These are phyloP conservation scores for Eubasilissa splendida DNA, from an alignment of 2,888 invertebrate species.

Conservation along the genomic window DNA sequence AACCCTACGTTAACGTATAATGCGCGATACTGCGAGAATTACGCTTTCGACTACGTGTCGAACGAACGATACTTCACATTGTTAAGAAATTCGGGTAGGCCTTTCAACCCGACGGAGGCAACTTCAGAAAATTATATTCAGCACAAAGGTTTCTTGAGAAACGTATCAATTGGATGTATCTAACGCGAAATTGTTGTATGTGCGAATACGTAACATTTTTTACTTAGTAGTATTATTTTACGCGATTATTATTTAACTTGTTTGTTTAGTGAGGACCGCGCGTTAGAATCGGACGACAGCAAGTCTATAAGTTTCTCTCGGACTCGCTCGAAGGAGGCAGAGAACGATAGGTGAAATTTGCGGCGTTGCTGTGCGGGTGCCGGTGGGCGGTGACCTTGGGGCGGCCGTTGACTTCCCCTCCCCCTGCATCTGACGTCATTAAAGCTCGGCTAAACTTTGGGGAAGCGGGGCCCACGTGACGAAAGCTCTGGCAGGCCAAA, in stretches of 20 bases:
- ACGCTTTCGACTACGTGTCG: background rate
- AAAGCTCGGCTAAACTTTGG: constrained; percentile 10
- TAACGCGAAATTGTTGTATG: too few species aligned
- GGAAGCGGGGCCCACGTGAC: background rate
- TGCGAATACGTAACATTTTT: background rate
- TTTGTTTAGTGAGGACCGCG: constrained; percentile 16
- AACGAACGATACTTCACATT: background rate
- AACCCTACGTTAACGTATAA: background rate
- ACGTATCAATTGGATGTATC: too few species aligned
- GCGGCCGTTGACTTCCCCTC: constrained; percentile 34
- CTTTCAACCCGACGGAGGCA: constrained; percentile 22
- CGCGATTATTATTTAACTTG: background rate
- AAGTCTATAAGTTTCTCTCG: constrained; percentile 1
- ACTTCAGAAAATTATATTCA: background rate
- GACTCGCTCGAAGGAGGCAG: background rate
- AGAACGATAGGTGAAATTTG: background rate
- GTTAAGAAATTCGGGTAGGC: constrained; percentile 31
- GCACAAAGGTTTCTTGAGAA: too few species aligned
- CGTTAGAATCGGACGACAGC: background rate
- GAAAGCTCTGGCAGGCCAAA: constrained; percentile 1
- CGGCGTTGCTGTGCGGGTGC: background rate
- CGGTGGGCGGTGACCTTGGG: constrained; percentile 42
- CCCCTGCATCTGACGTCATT: constrained; percentile 34
- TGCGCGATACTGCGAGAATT: background rate
- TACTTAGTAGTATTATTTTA: background rate